Conservation (phyloP, 2,113 vertebrate genomes). For the Noctilio leporinus region DNA sequence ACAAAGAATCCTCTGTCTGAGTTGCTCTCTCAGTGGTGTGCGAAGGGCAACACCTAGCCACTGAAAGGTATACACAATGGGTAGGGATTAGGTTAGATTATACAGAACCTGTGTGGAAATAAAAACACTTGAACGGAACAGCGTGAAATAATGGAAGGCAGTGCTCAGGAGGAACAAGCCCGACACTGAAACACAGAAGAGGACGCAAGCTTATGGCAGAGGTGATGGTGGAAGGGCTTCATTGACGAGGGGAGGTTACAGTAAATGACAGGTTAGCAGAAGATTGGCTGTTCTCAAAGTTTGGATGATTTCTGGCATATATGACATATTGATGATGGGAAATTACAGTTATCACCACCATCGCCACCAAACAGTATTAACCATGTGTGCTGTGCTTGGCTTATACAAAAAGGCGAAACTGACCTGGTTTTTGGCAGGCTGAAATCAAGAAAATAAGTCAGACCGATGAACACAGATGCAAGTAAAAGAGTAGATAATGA, state of each 20-base stretch:
- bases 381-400: background rate
- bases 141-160: background rate
- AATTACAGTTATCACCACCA: background rate
- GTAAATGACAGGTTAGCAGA: background rate
- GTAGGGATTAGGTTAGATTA: background rate
- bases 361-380: background rate
- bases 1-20: background rate
- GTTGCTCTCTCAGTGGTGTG: background rate
- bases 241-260: background rate
- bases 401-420: background rate
- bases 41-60: background rate
- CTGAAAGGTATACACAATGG: background rate
- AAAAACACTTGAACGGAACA: background rate
- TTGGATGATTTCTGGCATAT: background rate
- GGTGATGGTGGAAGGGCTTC: background rate
- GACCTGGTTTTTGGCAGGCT: background rate
- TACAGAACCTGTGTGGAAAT: background rate
- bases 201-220: background rate
- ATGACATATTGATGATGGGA: background rate
- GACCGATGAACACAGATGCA: background rate
- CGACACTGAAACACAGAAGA: background rate
- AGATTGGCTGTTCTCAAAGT: background rate
- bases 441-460: background rate
- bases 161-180: background rate
- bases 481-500: background rate